Base-by-base conservation (phyloP, 2,797 vertebrate genomes). In the Siniperca undulata region DNA sequence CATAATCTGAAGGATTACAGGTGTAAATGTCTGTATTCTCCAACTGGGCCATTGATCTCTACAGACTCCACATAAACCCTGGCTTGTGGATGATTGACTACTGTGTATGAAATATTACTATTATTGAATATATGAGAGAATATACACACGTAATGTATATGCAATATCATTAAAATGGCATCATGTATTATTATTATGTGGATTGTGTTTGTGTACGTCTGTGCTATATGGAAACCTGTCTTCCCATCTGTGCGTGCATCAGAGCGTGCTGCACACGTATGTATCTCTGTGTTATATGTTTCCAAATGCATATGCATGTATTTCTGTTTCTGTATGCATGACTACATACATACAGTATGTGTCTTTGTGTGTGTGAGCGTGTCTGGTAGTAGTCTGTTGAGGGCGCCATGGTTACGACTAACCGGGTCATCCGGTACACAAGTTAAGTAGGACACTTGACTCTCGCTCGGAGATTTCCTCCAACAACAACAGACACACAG, bases 381-480 rank as follows among this genome's bases (percentile, higher is more conserved):
- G 84, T 87, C 70, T 89, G 78, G 66, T 74, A 24, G 81, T 24
- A 2, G 64, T 53, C 87, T 7, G 48, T 80, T 38, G 42, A 44
- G 56, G 77, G 78, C 8, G 2, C 88, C 88, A 88, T 88, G 82
- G 88, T 86, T 77, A 86, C 77, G 5, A 27, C 75, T 91, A 93
- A 92, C 85, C 80, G 17, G 93, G 91, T 94, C 89, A 92, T 86
- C 79, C 24, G 52, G 89, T 88, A 80, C 86, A 80, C 8, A 0
- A 84, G 86, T 77, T 89, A 93, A 93, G 87, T 92, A 90, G 91
- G 91, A 84, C 90, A 89, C 67, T 88, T 87, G 86, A 80, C 84
- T 90, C 76, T 58, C 30, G 27, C 75, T 76, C 19, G 2, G 81
- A 78, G 66, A 84, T 81, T 69, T 75, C 65, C 78, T 72, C 53